Percentiles rank a stretch among this genome's conserved stretches.
Conservation (phyloP, 1,140 invertebrate genomes). For the Panonychus citri region DNA sequence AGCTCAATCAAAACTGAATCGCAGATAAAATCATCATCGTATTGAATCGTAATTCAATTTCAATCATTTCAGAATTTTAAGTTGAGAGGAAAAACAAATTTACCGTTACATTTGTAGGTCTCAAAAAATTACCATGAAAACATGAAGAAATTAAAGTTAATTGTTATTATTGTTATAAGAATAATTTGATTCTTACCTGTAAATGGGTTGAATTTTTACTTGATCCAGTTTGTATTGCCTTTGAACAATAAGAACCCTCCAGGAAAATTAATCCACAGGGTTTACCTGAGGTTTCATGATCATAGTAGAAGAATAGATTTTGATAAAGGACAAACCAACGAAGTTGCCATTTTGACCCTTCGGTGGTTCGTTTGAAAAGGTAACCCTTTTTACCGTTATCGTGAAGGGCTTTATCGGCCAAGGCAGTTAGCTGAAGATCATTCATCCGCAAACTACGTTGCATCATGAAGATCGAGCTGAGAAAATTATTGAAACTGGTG, state of each 20-base stretch:
- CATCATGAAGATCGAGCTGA: not conserved
- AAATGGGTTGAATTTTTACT: constrained; percentile 3
- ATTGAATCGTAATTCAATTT: too few relatives aligned
- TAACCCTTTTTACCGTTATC: constrained; percentile 52
- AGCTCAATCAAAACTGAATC: too few relatives aligned
- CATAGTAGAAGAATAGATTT: constrained; percentile 77
- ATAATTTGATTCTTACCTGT: too few relatives aligned
- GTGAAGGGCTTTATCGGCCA: constrained; percentile 55
- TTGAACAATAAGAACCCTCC: constrained; percentile 71
- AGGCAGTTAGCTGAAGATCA: constrained; percentile 43
- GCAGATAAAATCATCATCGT: too few relatives aligned
- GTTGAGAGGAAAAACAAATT: too few relatives aligned
- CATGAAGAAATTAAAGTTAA: too few relatives aligned
- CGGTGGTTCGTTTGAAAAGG: constrained; percentile 59
- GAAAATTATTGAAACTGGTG: not conserved
- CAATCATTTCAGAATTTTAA: too few relatives aligned
- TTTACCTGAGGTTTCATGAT: constrained; percentile 40
- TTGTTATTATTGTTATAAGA: too few relatives aligned
- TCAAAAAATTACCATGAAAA: too few relatives aligned
- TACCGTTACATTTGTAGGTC: too few relatives aligned
- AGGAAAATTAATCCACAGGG: constrained; percentile 61
- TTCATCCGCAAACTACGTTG: constrained; percentile 12
- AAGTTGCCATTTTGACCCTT: constrained; percentile 66
- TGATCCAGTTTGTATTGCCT: constrained; percentile 30
- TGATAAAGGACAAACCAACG: constrained; percentile 76